Evolutionary conservation across 1,140 invertebrate species (phyloP).

Genomic region (Asobara japonica): DNA sequence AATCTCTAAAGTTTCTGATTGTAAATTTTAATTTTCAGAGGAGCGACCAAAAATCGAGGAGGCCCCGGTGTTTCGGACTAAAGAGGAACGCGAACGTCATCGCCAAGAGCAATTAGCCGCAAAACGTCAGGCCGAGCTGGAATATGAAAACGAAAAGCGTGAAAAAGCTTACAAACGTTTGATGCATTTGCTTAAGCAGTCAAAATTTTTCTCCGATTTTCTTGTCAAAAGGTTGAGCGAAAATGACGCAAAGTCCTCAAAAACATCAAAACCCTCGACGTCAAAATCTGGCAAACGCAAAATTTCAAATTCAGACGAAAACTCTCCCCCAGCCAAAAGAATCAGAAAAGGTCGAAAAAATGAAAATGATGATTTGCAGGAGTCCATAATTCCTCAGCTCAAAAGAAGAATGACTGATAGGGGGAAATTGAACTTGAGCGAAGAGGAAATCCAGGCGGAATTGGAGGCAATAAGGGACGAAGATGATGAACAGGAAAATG

Average conservation of each 20-base stretch:
- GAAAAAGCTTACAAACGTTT: conserved; percentile 55
- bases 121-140: conserved; percentile 35
- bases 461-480: conserved; percentile 14
- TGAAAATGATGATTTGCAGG: conserved; percentile 28
- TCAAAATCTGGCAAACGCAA: neutral
- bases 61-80: neutral
- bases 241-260: conserved; percentile 10
- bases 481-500: neutral
- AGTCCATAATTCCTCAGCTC: conserved; percentile 32
- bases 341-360: neutral
- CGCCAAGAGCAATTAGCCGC: neutral
- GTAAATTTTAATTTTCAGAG: neutral
- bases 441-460: conserved; percentile 42
- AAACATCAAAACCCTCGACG: neutral
- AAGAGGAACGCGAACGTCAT: neutral
- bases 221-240: conserved; percentile 55
- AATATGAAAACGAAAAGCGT: conserved; percentile 42
- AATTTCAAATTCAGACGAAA: neutral
- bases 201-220: conserved; percentile 61
- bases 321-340: conserved; percentile 9
- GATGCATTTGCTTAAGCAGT: conserved; percentile 60
- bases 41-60: neutral
- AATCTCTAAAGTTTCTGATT: neutral
- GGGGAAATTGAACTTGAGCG: conserved; percentile 42
- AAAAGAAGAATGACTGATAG: conserved; percentile 23